Base-by-base conservation (phyloP, 2,888 invertebrate species). In the Neuroscelio doddi region DNA sequence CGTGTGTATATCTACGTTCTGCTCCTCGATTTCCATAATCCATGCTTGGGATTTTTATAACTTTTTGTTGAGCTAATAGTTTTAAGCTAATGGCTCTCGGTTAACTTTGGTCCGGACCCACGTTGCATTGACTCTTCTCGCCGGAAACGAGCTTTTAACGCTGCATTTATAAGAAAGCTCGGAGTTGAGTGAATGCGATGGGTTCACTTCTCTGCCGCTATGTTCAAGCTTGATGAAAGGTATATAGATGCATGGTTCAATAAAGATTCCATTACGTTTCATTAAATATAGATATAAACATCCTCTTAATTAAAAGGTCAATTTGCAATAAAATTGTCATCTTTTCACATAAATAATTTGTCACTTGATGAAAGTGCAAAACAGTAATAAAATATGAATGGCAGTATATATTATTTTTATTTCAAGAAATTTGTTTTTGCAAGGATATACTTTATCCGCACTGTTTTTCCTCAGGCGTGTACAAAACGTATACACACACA, bases 71-170 rank as follows among this genome's bases (percentile, higher is more conserved):
- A 30, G 46, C 70, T 74, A 73, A 76, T 71, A 74, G 71, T 73
- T 76, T 74, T 62, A 68, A 74, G 71, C 75, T 77, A 77, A 76
- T 77, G 73, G 75, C 59, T 56, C 62, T 49, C 52, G 66, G 67
- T 73, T 75, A 73, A 69, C 73, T 71, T 71, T 45, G 64, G 69
- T 64, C 68, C 64, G 63, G 29, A 50, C 52, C 47, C 30, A 46
- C 49, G 38, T 36, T 29, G 34, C 51, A 69, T 70, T 64, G 67
- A 50, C 67, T 50, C 58, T 46, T 62, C 49, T 57, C 3, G 30
- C 68, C 58, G 66, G 64, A 74, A 75, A 70, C 68, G 75, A 76
- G 74, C 76, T 76, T 76, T 76, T 75, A 76, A 76, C 73, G 64
- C 68, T 56, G 58, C 61, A 52, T 42, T 58, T 27, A 32, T 50